Conservation (phyloP, 2,113 vertebrate genomes). For the Lophotis ruficrista region DNA sequence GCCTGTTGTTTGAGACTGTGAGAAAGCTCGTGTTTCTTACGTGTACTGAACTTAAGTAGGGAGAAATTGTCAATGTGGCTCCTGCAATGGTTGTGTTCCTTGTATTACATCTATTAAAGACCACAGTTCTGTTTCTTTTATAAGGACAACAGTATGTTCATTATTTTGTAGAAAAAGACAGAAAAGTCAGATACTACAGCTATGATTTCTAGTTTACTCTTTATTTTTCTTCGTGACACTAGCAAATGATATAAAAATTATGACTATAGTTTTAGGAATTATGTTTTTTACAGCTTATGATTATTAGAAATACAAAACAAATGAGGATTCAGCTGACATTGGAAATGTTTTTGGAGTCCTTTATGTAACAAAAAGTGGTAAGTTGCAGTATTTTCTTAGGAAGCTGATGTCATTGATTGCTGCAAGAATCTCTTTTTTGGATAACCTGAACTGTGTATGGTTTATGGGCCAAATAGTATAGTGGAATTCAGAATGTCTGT, state of each 20-base stretch:
- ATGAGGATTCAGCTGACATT: background rate
- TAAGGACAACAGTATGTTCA: background rate
- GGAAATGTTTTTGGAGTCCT: background rate
- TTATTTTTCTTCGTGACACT: background rate
- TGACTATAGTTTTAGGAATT: background rate
- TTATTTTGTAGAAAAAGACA: background rate
- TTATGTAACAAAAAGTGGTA: background rate
- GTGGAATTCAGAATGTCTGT: background rate
- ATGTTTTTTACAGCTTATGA: background rate
- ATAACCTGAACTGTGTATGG: background rate
- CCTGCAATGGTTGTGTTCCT: background rate
- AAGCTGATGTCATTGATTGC: background rate
- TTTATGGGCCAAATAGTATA: background rate
- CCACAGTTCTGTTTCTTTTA: background rate
- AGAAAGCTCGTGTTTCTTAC: background rate
- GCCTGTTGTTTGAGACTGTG: background rate
- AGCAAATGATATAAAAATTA: background rate
- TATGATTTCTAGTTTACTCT: background rate
- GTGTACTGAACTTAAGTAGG: background rate
- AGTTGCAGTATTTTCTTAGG: background rate
- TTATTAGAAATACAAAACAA: background rate
- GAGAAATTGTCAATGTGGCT: background rate
- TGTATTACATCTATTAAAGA: background rate
- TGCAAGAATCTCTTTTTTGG: background rate
- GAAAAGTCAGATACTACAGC: background rate